Evolutionary conservation across 2,888 invertebrate species (phyloP), one percentile per base, ranked within the genome.

Genomic region (Hesperia comma): DNA sequence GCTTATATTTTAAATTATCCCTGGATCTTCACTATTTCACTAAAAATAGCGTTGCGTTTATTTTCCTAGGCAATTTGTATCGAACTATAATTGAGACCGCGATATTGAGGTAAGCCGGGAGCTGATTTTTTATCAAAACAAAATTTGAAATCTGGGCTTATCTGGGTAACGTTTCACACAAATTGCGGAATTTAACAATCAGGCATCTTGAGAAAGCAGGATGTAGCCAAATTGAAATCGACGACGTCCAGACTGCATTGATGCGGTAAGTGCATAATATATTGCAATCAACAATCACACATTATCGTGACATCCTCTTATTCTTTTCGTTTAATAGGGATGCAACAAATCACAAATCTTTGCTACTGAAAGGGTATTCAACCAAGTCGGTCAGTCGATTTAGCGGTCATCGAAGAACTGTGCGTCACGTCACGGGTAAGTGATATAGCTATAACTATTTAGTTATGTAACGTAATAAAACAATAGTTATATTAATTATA

Each of bases 151-250:
- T 26, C 5, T 32, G 43, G n/a, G n/a, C 32, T 40, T 5, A 5
- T n/a, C n/a, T n/a, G 26, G 17, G 33, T 19, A n/a, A 63, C 69
- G 69, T 71, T 72, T 77, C 70, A 77, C 75, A 79, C 74, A 81
- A 81, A 78, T 79, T 73, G 78, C 71, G 63, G 72, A 74, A 73
- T 75, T 78, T 72, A 63, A 72, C 75, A 83, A 82, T 83, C 83
- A 83, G 79, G 82, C 82, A 85, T 84, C 81, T 83, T 83, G 83
- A 85, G 88, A 90, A 88, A 87, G 84, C 87, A 90, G 90, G 92
- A 92, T 90, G 90, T 82, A 80, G 80, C 86, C 86, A 87, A 91
- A 91, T 91, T 92, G 88, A 88, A 87, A 87, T 88, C 87, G 90
- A 87, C 87, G 90, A 87, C 90, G 85, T 85, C 81, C 84, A 83